Base-by-base conservation (phyloP, 2,888 invertebrate genomes). In the Galeruca laticollis region DNA sequence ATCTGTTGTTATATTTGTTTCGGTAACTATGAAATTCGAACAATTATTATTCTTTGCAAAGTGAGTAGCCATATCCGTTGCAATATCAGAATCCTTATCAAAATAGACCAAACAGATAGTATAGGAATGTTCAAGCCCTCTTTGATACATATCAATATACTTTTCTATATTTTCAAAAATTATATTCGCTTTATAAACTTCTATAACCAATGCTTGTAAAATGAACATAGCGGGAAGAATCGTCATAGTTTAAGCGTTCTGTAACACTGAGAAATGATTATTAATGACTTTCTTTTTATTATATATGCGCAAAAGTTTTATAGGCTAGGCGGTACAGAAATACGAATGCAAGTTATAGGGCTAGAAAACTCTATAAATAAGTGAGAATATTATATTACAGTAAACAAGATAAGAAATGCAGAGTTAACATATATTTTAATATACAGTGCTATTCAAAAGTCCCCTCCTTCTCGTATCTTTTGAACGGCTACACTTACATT, bases 51-150 rank as follows among this genome's bases (percentile, higher is more conserved):
- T 21, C 15, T 20, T 40, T 52, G 37, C 51, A 33, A 62, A 62
- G 20, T 52, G 15, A n/a, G 51, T 62, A 10, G 52, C 52, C 13
- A 62, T 37, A 11, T 62, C 62, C 18, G n/a, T 13, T 6, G 15
- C 21, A 8, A n/a, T 18, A 31, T 35, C 18, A n/a, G 52, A 52
- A 20, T 62, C 21, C 8, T 8, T 20, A 26, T n/a, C 20, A 13
- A 62, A 8, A 26, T 62, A 52, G n/a, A 62, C 20, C 18, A 52
- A 62, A 40, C 62, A 62, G 5, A 52, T 62, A n/a, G 21, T 6
- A 52, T 52, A 62, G 52, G 15, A 10, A 21, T 37, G 5, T 2
- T 18, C 3, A 15, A 52, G 31, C 21, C n/a, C 13, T 1, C 33
- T 62, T 35, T 52, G 35, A 40, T 52, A 62, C 10, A 20, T 20